Evolutionary conservation across 2,888 invertebrate genomes (phyloP).

Genomic region (Metacarcinus magister): DNA sequence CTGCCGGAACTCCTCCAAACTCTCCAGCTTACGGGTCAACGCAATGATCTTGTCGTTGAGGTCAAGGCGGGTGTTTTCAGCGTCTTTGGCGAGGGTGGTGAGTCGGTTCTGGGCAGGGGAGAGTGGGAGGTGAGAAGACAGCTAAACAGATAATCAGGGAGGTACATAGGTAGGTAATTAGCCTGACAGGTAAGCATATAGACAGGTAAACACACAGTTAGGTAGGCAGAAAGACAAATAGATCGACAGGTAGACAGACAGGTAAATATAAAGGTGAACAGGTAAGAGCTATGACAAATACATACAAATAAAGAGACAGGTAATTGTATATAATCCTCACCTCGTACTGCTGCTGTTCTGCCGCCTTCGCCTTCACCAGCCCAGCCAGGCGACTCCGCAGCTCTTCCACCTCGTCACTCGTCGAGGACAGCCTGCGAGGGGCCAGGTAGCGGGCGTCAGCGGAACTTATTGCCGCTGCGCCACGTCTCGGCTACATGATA

Average conservation of each 20-base stretch:
- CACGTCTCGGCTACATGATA: neutral
- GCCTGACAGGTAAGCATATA: neutral
- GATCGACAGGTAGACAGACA: neutral
- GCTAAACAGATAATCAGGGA: neutral
- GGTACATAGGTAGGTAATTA: neutral
- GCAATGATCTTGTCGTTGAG: conserved; percentile 82
- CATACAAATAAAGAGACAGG: neutral
- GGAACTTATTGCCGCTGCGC: neutral
- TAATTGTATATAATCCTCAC: conserved; percentile 31
- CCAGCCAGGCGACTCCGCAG: conserved; percentile 71
- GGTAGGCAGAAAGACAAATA: neutral
- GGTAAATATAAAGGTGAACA: neutral
- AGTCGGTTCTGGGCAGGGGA: conserved; percentile 70
- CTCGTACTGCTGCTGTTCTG: conserved; percentile 76
- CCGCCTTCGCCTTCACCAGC: conserved; percentile 75
- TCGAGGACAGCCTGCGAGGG: conserved; percentile 68
- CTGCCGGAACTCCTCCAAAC: conserved; percentile 82
- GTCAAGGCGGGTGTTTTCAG: conserved; percentile 78
- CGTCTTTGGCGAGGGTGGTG: conserved; percentile 72
- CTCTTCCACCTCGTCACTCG: conserved; percentile 80
- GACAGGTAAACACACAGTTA: neutral
- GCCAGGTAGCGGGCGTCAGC: neutral
- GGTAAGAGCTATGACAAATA: neutral
- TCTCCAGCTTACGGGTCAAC: conserved; percentile 81
- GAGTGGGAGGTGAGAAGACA: neutral